Percentiles rank a stretch among this genome's conserved stretches.
Evolutionary conservation across 2,113 vertebrate species (phyloP).

Genomic region (Lota lota): DNA sequence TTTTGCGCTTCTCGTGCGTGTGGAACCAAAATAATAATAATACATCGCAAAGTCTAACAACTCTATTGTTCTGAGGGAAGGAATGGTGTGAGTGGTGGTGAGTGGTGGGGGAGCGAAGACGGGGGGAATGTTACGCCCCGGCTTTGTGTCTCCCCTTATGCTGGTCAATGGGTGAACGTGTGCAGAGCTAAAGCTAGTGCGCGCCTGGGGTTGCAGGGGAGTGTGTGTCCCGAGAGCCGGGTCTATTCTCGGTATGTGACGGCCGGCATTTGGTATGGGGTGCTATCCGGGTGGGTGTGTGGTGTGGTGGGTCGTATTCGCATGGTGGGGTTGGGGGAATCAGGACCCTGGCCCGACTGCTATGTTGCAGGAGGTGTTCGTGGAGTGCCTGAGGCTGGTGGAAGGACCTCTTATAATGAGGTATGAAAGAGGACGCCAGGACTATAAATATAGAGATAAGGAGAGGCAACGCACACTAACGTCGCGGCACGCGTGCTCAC

Average conservation of each 20-base stretch:
- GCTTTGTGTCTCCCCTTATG: too few species aligned
- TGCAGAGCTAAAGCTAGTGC: too few species aligned
- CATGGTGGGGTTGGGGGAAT: constrained; percentile 20
- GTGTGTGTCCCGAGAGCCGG: constrained; percentile 31
- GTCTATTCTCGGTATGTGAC: constrained; percentile 41
- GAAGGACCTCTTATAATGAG: constrained; percentile 44
- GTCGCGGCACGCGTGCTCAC: constrained; percentile 20
- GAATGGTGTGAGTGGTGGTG: too few species aligned
- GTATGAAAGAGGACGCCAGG: constrained; percentile 16
- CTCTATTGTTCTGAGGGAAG: too few species aligned
- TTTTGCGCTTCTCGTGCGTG: too few species aligned
- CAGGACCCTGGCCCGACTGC: not conserved
- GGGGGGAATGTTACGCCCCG: too few species aligned
- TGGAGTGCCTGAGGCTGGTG: constrained; percentile 34
- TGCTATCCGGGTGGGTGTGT: not conserved
- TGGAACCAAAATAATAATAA: too few species aligned
- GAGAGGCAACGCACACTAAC: constrained; percentile 19
- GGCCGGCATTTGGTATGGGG: constrained; percentile 29
- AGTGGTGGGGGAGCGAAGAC: too few species aligned
- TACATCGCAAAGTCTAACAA: too few species aligned
- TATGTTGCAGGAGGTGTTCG: constrained; percentile 17
- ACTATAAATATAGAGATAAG: constrained; percentile 9
- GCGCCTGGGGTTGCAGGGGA: not conserved
- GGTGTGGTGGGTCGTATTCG: constrained; percentile 32
- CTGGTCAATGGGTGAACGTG: too few species aligned